These are phyloP conservation scores for Drepanosiphum platanoidis DNA, from an alignment of 2,888 invertebrate genomes.

Conservation along the genomic window DNA sequence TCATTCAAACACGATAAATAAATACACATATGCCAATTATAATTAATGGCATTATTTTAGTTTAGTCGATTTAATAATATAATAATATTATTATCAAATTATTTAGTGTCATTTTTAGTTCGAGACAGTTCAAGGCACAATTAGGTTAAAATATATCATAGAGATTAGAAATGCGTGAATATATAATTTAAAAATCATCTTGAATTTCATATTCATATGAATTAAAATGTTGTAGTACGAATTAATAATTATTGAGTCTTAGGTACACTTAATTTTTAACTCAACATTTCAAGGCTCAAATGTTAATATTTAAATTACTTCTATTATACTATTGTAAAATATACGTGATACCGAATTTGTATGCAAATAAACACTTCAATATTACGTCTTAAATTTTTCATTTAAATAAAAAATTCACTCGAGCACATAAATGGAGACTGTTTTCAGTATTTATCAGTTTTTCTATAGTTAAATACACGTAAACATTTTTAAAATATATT, in stretches of 20 bases:
- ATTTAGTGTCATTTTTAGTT: neutral
- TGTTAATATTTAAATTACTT: neutral
- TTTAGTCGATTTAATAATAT: conserved; percentile 1
- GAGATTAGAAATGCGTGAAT: neutral
- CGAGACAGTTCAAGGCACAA: conserved; percentile 21
- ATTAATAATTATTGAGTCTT: neutral
- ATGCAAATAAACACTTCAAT: neutral
- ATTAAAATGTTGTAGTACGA: neutral
- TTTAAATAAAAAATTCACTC: neutral
- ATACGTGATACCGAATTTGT: neutral
- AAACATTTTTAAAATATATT: neutral
- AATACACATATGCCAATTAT: neutral
- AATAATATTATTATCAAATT: conserved; percentile 8
- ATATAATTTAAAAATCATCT: neutral
- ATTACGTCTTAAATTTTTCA: neutral
- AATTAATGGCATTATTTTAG: neutral
- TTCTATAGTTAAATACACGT: neutral
- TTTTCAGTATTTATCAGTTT: neutral
- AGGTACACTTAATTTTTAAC: neutral
- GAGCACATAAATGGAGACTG: neutral
- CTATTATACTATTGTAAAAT: neutral
- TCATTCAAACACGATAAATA: neutral
- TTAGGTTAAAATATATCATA: neutral
- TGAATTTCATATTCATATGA: too few species aligned
- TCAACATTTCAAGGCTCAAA: neutral